Base-by-base conservation (phyloP, 1,140 invertebrate genomes). In the Saxidomus purpurata region DNA sequence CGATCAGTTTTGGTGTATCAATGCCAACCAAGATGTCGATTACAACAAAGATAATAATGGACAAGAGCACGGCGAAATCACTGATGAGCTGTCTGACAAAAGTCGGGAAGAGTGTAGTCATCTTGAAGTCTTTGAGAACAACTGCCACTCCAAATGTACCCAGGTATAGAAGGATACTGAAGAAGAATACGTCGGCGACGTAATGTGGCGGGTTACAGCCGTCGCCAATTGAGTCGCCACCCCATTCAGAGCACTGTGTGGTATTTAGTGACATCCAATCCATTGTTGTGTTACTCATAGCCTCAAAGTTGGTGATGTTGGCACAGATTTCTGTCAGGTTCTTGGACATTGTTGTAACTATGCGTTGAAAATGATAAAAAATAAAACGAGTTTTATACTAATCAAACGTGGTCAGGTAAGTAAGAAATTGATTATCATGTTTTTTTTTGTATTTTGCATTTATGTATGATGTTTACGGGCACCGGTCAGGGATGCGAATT, bases 51-150 rank as follows among this genome's bases (percentile, higher is more conserved):
- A 97, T 97, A 59, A 98, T 96, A 93, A 99, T 99, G 13, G 99
- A 98, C 93, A 99, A 99, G 86, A 99, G 98, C 0, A 99, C 99
- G 38, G 98, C 98, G 96, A 99, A 99, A 95, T 99, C 99, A 94
- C 98, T 99, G 47, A 99, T 97, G 82, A 99, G 97, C 96, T 98
- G 97, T 77, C 99, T 97, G 15, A 99, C 94, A 83, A 93, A 92
- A 34, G 92, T 97, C 25, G 99, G 98, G 95, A 99, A 99, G 96
- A 99, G 99, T 25, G 98, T 96, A n/a, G 98, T 97, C 92, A 98
- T 98, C 95, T 99, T 99, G 96, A 99, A 99, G 77, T 93, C 97
- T 96, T 99, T 99, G 31, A 99, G 96, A 80, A 97, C 96, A 28
- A 98, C 97, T 36, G 99, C 98, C 87, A 99, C 97, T 47, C 98